These are phyloP conservation scores for Cabera pusaria DNA, from an alignment of 2,888 invertebrate species.

Conservation along the genomic window DNA sequence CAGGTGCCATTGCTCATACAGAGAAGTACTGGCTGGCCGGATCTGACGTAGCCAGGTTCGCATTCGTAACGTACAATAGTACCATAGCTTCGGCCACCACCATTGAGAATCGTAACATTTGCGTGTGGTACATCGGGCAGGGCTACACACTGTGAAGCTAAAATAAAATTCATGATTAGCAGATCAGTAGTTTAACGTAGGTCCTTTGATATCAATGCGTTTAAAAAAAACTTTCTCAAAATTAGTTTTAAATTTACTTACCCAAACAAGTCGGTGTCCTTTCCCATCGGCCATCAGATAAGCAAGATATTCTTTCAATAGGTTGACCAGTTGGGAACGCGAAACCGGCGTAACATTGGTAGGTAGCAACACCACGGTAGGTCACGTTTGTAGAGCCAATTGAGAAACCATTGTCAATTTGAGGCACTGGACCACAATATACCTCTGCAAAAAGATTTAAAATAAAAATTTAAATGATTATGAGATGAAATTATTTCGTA, in stretches of 20 bases:
- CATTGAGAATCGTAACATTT: constrained; percentile 93
- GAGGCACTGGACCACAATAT: constrained; percentile 98
- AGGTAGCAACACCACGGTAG: constrained; percentile 95
- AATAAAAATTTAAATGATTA: too few relatives aligned
- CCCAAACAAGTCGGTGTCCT: constrained; percentile 95
- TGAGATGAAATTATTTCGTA: too few relatives aligned
- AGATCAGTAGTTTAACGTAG: too few relatives aligned
- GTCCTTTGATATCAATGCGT: too few relatives aligned
- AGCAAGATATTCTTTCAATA: constrained; percentile 94
- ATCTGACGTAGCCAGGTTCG: constrained; percentile 94
- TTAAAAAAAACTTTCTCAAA: too few relatives aligned
- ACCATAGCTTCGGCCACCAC: constrained; percentile 95
- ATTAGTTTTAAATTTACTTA: constrained; percentile 60
- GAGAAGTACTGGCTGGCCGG: constrained; percentile 94
- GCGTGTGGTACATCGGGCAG: constrained; percentile 94
- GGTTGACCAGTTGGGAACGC: constrained; percentile 95
- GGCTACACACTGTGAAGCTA: constrained; percentile 95
- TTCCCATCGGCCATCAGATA: constrained; percentile 96
- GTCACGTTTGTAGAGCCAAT: constrained; percentile 98
- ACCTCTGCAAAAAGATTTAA: constrained; percentile 86
- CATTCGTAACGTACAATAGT: constrained; percentile 96
- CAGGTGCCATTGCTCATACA: constrained; percentile 98
- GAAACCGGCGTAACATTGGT: constrained; percentile 98
- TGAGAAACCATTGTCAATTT: constrained; percentile 98
- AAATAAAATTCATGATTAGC: constrained; percentile 30